Evolutionary conservation across 2,797 vertebrate genomes (phyloP).

Genomic region (Molothrus ater): DNA sequence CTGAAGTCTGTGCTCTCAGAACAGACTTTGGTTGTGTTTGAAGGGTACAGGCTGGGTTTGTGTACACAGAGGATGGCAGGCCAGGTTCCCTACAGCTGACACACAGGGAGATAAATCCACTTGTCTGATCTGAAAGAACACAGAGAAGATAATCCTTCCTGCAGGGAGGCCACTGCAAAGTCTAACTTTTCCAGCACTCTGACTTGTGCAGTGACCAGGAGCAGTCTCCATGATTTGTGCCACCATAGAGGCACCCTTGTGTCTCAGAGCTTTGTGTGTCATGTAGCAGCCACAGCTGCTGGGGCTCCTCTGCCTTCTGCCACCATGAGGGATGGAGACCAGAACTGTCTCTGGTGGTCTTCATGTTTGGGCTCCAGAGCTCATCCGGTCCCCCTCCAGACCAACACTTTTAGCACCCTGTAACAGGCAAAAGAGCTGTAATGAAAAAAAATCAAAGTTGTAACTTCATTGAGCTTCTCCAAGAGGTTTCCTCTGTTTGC

Average conservation of each 20-base stretch:
- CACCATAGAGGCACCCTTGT: neutral
- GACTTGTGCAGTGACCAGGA: neutral
- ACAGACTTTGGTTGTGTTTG: neutral
- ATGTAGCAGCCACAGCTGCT: neutral
- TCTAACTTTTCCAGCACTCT: neutral
- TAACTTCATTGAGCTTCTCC: neutral
- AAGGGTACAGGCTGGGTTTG: neutral
- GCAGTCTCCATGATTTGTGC: neutral
- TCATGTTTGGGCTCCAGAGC: neutral
- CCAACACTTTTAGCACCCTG: neutral
- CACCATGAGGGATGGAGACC: neutral
- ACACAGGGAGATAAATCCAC: neutral
- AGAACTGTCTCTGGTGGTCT: neutral
- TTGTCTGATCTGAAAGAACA: neutral
- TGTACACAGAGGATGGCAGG: accelerated
- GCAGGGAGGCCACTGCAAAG: neutral
- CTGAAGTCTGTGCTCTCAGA: neutral
- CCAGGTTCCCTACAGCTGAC: neutral
- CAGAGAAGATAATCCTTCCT: neutral
- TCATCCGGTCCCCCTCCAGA: neutral
- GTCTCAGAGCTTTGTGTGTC: neutral
- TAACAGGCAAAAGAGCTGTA: neutral
- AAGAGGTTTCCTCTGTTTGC: neutral
- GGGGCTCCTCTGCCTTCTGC: neutral
- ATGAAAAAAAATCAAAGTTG: neutral